Evolutionary conservation across 2,797 vertebrate species (phyloP).

Genomic region (Macropus fuliginosus): DNA sequence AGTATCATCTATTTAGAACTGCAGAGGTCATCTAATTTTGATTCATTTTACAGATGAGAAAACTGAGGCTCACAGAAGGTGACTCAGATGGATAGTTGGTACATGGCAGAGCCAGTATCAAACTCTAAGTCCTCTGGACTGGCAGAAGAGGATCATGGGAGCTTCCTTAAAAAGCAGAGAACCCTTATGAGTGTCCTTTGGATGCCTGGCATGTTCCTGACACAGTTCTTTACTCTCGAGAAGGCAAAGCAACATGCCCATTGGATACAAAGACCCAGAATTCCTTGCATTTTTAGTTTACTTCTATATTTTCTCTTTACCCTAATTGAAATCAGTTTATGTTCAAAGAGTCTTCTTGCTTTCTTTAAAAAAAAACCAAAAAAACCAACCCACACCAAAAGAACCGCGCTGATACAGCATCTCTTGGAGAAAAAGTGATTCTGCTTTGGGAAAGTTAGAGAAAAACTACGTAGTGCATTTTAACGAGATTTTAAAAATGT

Average conservation of each 20-base stretch:
- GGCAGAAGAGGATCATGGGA: not conserved
- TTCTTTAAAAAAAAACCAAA: not conserved
- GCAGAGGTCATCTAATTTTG: not conserved
- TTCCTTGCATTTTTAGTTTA: not conserved
- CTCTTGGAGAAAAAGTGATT: not conserved
- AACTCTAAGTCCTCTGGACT: not conserved
- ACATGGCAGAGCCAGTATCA: not conserved
- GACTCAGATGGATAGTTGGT: not conserved
- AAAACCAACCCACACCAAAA: not conserved
- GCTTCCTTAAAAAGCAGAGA: not conserved
- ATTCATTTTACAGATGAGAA: not conserved
- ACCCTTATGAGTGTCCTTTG: not conserved
- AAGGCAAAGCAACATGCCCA: not conserved
- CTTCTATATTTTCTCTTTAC: not conserved
- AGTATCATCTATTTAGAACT: not conserved
- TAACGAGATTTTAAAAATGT: not conserved
- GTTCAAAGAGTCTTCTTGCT: not conserved
- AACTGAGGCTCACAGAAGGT: not conserved
- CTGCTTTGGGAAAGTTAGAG: not conserved
- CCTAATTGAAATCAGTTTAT: not conserved
- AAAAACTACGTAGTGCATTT: not conserved
- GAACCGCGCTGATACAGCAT: not conserved
- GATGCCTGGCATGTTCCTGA: not conserved
- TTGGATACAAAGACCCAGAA: not conserved
- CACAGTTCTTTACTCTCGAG: not conserved